Evolutionary conservation across 2,888 invertebrate species (phyloP).

Genomic region (Stictocephala bisonia): DNA sequence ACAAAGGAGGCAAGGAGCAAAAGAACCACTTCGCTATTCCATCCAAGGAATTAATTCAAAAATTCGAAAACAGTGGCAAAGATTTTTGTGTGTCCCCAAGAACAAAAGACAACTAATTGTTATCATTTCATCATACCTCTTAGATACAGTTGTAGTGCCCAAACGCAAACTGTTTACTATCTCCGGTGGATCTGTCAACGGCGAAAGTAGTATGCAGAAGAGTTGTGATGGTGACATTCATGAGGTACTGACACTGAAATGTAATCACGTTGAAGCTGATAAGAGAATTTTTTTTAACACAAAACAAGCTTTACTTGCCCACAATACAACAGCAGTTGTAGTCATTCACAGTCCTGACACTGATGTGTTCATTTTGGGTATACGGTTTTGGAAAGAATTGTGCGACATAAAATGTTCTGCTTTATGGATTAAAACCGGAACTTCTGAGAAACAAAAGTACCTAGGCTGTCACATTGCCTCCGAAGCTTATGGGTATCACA

Average conservation of each 20-base stretch:
- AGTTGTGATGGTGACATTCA: not conserved
- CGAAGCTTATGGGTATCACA: not conserved
- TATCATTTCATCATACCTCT: conserved; percentile 1
- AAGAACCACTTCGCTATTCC: conserved; percentile 20
- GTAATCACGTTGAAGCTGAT: conserved; percentile 12
- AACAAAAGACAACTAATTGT: conserved; percentile 2
- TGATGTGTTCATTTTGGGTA: conserved; percentile 8
- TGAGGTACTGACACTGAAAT: not conserved
- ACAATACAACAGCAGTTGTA: conserved; percentile 15
- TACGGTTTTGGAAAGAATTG: conserved; percentile 11
- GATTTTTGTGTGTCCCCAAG: conserved; percentile 2
- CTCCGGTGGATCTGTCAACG: not conserved
- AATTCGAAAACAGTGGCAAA: conserved; percentile 10
- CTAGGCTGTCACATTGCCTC: conserved; percentile 12
- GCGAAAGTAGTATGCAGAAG: not conserved
- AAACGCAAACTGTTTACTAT: conserved; percentile 13
- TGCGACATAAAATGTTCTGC: not conserved
- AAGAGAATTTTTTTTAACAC: conserved; percentile 19
- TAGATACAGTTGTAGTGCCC: conserved; percentile 19
- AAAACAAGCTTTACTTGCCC: not conserved
- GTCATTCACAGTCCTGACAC: conserved; percentile 23
- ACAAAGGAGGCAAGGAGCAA: conserved; percentile 28
- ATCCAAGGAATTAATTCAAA: conserved; percentile 17
- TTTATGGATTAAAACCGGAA: conserved; percentile 26
- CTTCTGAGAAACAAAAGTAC: conserved; percentile 4